These are phyloP conservation scores for Hippoglossus hippoglossus DNA, from an alignment of 2,797 vertebrate genomes.

Conservation along the genomic window DNA sequence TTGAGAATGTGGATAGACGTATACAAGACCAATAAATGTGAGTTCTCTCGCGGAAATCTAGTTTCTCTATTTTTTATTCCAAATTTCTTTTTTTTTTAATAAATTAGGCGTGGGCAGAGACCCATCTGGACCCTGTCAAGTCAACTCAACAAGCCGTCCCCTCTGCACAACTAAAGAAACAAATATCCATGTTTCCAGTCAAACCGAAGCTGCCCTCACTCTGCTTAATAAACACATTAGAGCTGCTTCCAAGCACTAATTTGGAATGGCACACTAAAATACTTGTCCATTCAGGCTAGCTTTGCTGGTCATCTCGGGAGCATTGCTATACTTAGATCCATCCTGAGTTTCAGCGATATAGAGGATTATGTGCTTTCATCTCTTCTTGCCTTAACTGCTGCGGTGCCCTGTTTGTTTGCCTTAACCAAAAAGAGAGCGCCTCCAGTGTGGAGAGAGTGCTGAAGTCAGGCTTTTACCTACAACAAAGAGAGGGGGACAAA, in stretches of 20 bases:
- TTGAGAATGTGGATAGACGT: too few species aligned
- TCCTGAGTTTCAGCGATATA: constrained; percentile 33
- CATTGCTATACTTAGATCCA: constrained; percentile 47
- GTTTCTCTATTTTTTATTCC: background rate
- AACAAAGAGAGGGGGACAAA: constrained; percentile 26
- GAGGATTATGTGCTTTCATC: constrained; percentile 49
- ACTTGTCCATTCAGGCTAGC: constrained; percentile 30
- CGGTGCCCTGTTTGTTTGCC: constrained; percentile 37
- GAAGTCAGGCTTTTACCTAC: constrained; percentile 29
- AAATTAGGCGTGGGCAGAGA: background rate
- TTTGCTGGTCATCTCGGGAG: constrained; percentile 51
- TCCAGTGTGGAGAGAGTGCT: constrained; percentile 35
- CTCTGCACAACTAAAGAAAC: background rate
- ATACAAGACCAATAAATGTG: too few species aligned
- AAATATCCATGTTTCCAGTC: background rate
- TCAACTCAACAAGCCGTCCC: background rate
- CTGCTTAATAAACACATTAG: constrained; percentile 23
- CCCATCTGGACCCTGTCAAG: background rate
- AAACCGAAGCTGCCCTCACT: background rate
- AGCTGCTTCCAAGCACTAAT: constrained; percentile 15
- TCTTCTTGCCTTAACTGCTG: constrained; percentile 29
- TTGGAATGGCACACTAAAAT: constrained; percentile 28
- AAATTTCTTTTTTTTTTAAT: too few species aligned
- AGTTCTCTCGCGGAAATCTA: background rate
- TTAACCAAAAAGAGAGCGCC: constrained; percentile 19